Conservation (phyloP, 2,888 invertebrate species). For the Tetragonisca angustula region DNA sequence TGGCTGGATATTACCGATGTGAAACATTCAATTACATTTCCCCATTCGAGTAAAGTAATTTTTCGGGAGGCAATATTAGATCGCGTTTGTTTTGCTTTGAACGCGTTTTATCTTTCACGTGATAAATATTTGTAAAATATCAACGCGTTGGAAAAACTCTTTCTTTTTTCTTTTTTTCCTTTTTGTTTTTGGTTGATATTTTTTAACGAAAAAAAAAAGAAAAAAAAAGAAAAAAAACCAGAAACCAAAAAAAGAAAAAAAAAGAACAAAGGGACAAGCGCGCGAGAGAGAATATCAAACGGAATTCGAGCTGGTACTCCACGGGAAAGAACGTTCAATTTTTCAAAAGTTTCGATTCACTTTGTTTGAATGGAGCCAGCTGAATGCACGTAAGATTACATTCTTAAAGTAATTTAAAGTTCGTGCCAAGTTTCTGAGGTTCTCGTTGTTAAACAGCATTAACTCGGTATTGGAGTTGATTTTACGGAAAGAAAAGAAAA, state of each 20-base stretch:
- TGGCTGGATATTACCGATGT: neutral
- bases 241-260: too few relatives aligned
- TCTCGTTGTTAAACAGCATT: constrained; percentile 63
- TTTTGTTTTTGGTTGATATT: neutral
- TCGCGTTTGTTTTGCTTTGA: neutral
- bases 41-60: neutral
- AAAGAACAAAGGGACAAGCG: neutral
- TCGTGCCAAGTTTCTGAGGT: constrained; percentile 45
- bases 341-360: constrained; percentile 44
- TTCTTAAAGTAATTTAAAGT: constrained; percentile 66
- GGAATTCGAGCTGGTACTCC: constrained; percentile 17
- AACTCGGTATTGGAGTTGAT: constrained; percentile 58
- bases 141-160: neutral
- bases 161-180: neutral
- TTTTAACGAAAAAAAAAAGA: neutral
- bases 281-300: constrained; percentile 37
- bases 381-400: constrained; percentile 55
- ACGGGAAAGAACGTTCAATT: constrained; percentile 29
- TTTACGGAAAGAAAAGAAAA: constrained; percentile 31
- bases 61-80: neutral
- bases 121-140: constrained; percentile 20
- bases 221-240: neutral
- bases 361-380: constrained; percentile 39
- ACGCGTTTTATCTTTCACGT: neutral
- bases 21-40: neutral